These are phyloP conservation scores for Semaprochilodus insignis DNA, from an alignment of 2,797 vertebrate genomes.

Conservation along the genomic window DNA sequence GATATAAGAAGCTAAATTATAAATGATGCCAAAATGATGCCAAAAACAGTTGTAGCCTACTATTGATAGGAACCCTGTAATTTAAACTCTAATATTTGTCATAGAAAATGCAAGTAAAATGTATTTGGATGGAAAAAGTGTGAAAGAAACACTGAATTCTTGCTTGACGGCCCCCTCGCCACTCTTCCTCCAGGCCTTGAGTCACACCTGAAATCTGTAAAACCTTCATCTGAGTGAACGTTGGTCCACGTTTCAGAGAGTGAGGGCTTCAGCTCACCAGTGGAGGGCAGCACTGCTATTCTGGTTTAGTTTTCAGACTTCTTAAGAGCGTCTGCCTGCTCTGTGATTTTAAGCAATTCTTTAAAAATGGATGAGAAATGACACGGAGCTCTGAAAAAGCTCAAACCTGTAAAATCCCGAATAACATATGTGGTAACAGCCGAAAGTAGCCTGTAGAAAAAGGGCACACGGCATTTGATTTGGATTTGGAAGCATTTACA, in stretches of 20 bases:
- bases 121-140: no score
- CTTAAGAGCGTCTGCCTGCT: background rate
- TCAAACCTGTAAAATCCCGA: background rate
- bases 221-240: background rate
- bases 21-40: no score
- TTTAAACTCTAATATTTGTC: no score
- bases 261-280: background rate
- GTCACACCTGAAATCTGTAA: no score
- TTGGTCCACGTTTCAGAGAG: background rate
- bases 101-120: no score
- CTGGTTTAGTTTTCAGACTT: background rate
- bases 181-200: no score
- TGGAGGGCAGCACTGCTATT: slow-evolving; percentile 20
- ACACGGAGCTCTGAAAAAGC: background rate
- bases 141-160: no score
- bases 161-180: no score
- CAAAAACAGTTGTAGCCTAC: no score
- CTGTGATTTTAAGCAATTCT: background rate
- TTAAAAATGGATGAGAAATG: background rate
- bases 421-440: background rate
- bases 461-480: background rate
- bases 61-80: no score
- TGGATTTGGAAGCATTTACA: slow-evolving; percentile 9
- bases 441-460: background rate
- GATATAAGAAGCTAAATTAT: no score